A percentile compares a stretch with the other conserved stretches of the same genome.
These are phyloP conservation scores for Gymnothorax reevesii DNA, from an alignment of 2,797 vertebrate species.

Conservation along the genomic window DNA sequence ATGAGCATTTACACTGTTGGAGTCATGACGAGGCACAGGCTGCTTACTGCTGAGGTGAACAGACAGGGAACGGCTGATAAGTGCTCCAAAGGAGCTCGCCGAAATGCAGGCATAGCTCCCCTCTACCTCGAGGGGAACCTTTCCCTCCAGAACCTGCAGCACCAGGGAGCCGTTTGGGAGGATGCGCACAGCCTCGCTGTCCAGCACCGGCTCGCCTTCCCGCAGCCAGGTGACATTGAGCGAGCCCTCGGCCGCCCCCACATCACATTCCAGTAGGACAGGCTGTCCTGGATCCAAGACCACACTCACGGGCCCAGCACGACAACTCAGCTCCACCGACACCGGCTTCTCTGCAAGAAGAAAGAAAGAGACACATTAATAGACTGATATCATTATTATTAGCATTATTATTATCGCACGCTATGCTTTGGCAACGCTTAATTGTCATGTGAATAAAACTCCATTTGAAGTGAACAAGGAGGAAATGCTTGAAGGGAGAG, in stretches of 20 bases:
- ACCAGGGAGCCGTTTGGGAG: constrained; percentile 85
- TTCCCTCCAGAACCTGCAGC: constrained; percentile 52
- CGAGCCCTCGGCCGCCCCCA: constrained; percentile 67
- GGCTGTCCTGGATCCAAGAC: constrained; percentile 78
- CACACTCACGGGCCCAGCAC: constrained; percentile 80
- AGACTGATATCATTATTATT: not conserved
- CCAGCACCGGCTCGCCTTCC: constrained; percentile 74
- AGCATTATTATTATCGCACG: too few relatives aligned
- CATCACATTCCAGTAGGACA: constrained; percentile 83
- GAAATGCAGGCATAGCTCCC: constrained; percentile 88
- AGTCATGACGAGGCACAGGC: not conserved
- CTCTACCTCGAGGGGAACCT: constrained; percentile 65
- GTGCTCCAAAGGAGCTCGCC: constrained; percentile 76
- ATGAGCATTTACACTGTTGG: too few relatives aligned
- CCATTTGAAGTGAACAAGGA: too few relatives aligned
- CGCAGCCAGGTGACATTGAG: constrained; percentile 86
- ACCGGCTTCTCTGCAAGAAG: constrained; percentile 64
- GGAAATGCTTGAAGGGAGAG: not conserved
- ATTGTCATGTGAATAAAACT: too few relatives aligned
- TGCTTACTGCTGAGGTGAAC: constrained; percentile 87
- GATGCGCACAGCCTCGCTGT: constrained; percentile 66
- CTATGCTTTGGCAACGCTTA: too few relatives aligned
- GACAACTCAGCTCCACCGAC: constrained; percentile 88
- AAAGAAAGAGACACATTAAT: constrained; percentile 13
- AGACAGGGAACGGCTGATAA: constrained; percentile 84